These are phyloP conservation scores for Oncorhynchus gorbuscha DNA, from an alignment of 2,113 vertebrate species.

Conservation along the genomic window DNA sequence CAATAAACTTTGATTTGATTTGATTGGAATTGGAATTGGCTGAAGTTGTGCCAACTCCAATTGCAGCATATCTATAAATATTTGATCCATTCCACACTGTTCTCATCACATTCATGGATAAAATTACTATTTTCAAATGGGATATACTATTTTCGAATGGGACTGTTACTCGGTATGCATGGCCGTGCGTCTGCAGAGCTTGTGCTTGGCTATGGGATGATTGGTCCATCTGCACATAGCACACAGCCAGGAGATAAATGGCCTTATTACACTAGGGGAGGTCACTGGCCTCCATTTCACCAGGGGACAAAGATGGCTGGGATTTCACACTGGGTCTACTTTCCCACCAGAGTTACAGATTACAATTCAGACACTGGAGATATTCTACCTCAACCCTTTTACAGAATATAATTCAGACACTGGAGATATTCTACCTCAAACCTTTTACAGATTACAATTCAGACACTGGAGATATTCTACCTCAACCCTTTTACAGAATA, in stretches of 20 bases:
- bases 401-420: too few relatives aligned
- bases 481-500: too few relatives aligned
- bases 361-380: conserved; percentile 35
- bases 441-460: too few relatives aligned
- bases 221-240: conserved; percentile 26
- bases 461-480: too few relatives aligned
- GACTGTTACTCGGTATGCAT: conserved; percentile 45
- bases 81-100: conserved; percentile 32
- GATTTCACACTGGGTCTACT: conserved; percentile 41
- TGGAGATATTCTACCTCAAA: too few relatives aligned
- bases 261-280: conserved; percentile 56
- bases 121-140: conserved; percentile 46
- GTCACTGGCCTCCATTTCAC: conserved; percentile 65
- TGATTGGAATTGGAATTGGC: too few relatives aligned
- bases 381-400: too few relatives aligned
- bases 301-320: conserved; percentile 46
- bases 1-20: too few relatives aligned
- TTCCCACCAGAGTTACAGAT: conserved; percentile 45
- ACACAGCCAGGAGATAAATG: conserved; percentile 33
- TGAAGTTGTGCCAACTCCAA: conserved; percentile 16
- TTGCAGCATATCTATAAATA: conserved; percentile 35
- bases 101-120: conserved; percentile 51
- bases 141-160: conserved; percentile 35
- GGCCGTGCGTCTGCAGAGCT: conserved; percentile 8
- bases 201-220: conserved; percentile 29